Percentiles rank a stretch among this genome's conserved stretches.
These are phyloP conservation scores for Hippocampus guttulatus DNA, from an alignment of 2,113 vertebrate genomes.

Conservation along the genomic window DNA sequence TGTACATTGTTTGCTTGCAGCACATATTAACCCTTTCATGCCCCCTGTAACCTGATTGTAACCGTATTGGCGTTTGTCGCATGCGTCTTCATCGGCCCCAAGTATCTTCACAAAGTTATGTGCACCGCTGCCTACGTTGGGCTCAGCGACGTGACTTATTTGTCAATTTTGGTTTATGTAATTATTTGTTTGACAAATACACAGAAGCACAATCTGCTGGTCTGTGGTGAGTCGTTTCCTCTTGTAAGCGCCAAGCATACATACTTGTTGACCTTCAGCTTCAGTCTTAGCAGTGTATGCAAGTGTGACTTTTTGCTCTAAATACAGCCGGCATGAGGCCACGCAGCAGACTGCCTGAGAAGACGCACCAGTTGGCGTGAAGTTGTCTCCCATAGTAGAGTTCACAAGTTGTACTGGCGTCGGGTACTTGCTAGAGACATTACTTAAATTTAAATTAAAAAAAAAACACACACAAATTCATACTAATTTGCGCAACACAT, in stretches of 20 bases:
- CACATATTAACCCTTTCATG: too few species aligned
- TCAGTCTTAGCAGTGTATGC: background rate
- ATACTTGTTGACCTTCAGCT: background rate
- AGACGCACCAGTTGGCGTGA: background rate
- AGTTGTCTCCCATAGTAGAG: background rate
- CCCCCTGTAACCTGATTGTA: too few species aligned
- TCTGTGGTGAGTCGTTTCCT: background rate
- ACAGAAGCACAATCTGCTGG: background rate
- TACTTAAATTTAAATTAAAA: background rate
- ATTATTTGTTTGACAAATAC: background rate
- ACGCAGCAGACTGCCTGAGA: background rate
- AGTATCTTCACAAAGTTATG: too few species aligned
- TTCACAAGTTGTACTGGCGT: background rate
- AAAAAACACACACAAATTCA: background rate
- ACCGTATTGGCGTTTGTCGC: too few species aligned
- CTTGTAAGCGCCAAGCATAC: background rate
- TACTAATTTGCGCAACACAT: background rate
- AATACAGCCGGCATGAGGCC: background rate
- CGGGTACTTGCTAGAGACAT: background rate
- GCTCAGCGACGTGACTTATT: too few species aligned
- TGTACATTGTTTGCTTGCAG: too few species aligned
- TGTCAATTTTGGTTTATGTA: background rate
- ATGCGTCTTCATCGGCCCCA: too few species aligned
- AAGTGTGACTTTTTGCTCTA: slow-evolving; percentile 1
- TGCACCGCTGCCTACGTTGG: too few species aligned